phyloP scores from a whole-genome alignment of 2,113 vertebrate genomes.

The Aptenodytes forsteri region DNA sequence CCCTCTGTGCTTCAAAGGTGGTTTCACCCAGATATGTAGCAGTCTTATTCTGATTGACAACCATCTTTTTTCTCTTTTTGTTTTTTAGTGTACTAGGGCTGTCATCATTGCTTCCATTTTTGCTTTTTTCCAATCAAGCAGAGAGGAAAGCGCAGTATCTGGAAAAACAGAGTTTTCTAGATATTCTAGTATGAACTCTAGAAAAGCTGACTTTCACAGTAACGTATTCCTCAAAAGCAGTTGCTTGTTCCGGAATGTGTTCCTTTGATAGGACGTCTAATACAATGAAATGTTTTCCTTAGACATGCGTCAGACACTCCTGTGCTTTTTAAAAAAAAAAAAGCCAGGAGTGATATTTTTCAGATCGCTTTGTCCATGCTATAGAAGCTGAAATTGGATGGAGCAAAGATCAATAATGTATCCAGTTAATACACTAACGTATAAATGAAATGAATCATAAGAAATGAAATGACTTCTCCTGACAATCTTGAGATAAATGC shows the following conservation, averaged over 20 bases:
- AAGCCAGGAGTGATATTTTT: slow-evolving; percentile 36
- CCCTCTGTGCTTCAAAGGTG: not conserved
- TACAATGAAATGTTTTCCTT: not conserved
- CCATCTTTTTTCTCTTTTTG: not conserved
- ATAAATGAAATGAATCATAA: slow-evolving; percentile 70
- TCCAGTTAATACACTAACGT: slow-evolving; percentile 55
- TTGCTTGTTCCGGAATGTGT: not conserved
- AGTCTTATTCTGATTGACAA: not conserved
- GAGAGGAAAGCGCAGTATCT: not conserved
- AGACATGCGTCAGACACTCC: not conserved
- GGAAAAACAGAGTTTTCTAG: not conserved
- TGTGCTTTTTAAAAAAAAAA: not conserved
- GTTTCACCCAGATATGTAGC: not conserved
- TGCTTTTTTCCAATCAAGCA: not conserved
- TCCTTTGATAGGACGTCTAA: not conserved
- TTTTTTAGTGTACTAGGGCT: not conserved
- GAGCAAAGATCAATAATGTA: slow-evolving; percentile 69
- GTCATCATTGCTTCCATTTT: not conserved
- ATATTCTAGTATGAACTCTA: not conserved
- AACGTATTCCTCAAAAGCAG: not conserved
- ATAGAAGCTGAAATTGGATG: slow-evolving; percentile 61
- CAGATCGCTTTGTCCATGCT: slow-evolving; percentile 17
- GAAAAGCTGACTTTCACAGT: not conserved
- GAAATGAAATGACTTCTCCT: slow-evolving; percentile 65
- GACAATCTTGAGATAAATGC: slow-evolving; percentile 63